phyloP scores from a whole-genome alignment of 2,888 invertebrate species.

The Hanleya hanleyi region DNA sequence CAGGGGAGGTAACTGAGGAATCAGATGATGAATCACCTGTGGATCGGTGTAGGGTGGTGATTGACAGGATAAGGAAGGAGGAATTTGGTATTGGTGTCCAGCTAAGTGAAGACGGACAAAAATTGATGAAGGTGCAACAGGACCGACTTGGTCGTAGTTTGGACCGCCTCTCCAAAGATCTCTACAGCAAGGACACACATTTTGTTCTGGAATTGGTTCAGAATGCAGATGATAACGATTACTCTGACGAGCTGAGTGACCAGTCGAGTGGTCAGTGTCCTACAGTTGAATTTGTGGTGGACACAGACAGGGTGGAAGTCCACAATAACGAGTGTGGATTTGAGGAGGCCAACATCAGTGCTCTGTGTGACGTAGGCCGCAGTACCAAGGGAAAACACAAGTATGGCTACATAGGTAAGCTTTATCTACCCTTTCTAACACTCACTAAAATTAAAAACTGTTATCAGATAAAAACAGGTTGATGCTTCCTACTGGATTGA shows the following conservation, averaged over 20 bases:
- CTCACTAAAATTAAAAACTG: too few relatives aligned
- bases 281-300: slow-evolving; percentile 62
- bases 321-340: slow-evolving; percentile 72
- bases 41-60: slow-evolving; percentile 40
- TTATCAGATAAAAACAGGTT: too few relatives aligned
- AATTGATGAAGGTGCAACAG: slow-evolving; percentile 67
- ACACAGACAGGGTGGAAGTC: slow-evolving; percentile 54
- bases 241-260: slow-evolving; percentile 50
- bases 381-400: slow-evolving; percentile 73
- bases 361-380: slow-evolving; percentile 73
- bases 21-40: neutral
- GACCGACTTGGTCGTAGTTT: slow-evolving; percentile 71
- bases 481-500: too few relatives aligned
- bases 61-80: slow-evolving; percentile 68
- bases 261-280: slow-evolving; percentile 43
- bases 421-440: too few relatives aligned
- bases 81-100: slow-evolving; percentile 72
- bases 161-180: slow-evolving; percentile 63
- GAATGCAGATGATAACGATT: slow-evolving; percentile 74
- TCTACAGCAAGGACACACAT: slow-evolving; percentile 72
- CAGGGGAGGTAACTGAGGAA: neutral
- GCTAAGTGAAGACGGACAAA: slow-evolving; percentile 64
- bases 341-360: slow-evolving; percentile 64
- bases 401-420: slow-evolving; percentile 71
- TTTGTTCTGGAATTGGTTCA: slow-evolving; percentile 73